Evolutionary conservation across 2,797 vertebrate genomes (phyloP).

Genomic region (Gallirallus australis): DNA sequence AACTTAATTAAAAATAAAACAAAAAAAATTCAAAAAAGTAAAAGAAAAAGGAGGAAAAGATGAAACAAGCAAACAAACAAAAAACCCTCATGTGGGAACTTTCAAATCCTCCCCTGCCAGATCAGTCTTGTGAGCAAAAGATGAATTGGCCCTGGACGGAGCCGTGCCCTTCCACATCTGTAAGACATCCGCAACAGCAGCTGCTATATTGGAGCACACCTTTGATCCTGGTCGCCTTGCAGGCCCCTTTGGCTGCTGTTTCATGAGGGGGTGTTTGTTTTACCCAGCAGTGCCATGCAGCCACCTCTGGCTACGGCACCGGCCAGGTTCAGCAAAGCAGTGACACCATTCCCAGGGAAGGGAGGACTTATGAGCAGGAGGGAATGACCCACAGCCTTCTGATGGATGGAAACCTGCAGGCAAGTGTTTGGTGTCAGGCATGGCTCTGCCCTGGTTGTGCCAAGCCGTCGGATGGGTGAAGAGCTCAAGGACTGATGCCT

Average conservation of each 20-base stretch:
- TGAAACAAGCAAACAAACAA: background rate
- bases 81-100: background rate
- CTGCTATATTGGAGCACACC: background rate
- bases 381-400: fast-evolving
- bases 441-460: background rate
- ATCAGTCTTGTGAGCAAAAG: background rate
- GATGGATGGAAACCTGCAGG: background rate
- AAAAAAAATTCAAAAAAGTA: no score
- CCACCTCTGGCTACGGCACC: background rate
- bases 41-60: background rate
- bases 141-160: background rate
- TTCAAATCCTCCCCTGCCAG: background rate
- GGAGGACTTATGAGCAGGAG: background rate
- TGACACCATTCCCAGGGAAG: fast-evolving
- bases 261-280: background rate
- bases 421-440: background rate
- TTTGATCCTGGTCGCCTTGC: background rate
- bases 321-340: fast-evolving
- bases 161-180: background rate
- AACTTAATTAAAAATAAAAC: background rate
- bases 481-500: background rate
- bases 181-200: background rate
- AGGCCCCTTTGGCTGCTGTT: background rate
- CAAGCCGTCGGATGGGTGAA: fast-evolving
- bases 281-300: background rate